Percentiles rank a stretch among this genome's conserved stretches.
These are phyloP conservation scores for Venustaconcha ellipsiformis DNA, from an alignment of 1,140 invertebrate genomes.

Conservation along the genomic window DNA sequence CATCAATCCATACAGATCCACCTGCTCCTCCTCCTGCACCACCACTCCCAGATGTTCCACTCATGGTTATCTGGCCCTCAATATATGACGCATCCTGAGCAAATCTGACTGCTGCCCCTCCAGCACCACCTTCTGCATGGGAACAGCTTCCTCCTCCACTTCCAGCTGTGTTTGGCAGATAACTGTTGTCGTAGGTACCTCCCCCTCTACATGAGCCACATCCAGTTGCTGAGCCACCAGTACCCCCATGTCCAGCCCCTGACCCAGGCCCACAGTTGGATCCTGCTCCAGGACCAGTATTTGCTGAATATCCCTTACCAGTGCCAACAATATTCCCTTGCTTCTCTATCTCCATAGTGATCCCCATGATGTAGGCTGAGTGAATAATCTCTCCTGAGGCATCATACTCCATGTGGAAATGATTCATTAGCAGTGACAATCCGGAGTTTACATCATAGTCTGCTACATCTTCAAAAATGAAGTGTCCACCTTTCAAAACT, in stretches of 20 bases:
- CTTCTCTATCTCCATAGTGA: conserved; percentile 45
- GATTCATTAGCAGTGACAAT: conserved; percentile 24
- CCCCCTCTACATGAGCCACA: conserved; percentile 23
- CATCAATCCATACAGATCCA: conserved; percentile 52
- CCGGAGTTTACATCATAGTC: conserved; percentile 27
- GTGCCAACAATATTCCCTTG: conserved; percentile 31
- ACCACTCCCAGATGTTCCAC: conserved; percentile 30
- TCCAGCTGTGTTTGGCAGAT: conserved; percentile 37
- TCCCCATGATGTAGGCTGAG: conserved; percentile 26
- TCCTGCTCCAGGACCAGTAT: conserved; percentile 39
- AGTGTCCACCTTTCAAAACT: conserved; percentile 36
- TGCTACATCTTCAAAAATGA: conserved; percentile 31
- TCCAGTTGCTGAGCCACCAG: conserved; percentile 28
- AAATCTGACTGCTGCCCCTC: conserved; percentile 36
- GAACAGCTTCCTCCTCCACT: conserved; percentile 50
- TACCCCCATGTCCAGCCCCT: conserved; percentile 44
- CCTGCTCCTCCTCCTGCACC: conserved; percentile 53
- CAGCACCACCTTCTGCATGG: conserved; percentile 36
- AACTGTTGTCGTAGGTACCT: conserved; percentile 12
- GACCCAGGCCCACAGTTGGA: conserved; percentile 27
- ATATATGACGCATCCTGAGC: conserved; percentile 28
- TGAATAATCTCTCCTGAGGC: conserved; percentile 14
- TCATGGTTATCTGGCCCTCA: conserved; percentile 45
- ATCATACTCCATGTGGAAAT: conserved; percentile 36
- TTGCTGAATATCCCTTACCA: conserved; percentile 34